Evolutionary conservation across 1,140 invertebrate genomes (phyloP).

Genomic region (Fopius arisanus): DNA sequence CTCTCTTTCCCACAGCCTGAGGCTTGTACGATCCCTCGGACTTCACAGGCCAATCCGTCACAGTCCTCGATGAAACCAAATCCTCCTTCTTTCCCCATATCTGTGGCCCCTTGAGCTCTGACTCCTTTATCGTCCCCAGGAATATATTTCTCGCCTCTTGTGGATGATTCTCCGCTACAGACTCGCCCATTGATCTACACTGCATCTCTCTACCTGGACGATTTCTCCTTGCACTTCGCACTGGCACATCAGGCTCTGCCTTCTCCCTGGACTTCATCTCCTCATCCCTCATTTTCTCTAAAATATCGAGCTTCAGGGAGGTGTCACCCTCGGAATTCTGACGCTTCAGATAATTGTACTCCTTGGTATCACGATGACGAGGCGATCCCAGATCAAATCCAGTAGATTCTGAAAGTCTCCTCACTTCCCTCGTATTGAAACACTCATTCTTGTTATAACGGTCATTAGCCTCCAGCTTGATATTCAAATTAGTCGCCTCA

Average conservation of each 20-base stretch:
- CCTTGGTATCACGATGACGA: slow-evolving; percentile 40
- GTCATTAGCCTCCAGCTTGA: slow-evolving; percentile 44
- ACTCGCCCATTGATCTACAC: slow-evolving; percentile 62
- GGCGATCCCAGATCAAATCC: slow-evolving; percentile 42
- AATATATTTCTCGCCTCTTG: slow-evolving; percentile 55
- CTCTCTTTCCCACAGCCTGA: slow-evolving; percentile 61
- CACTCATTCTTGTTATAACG: slow-evolving; percentile 41
- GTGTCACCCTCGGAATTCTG: slow-evolving; percentile 62
- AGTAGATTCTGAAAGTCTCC: slow-evolving; percentile 53
- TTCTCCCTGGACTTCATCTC: slow-evolving; percentile 46
- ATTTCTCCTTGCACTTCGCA: slow-evolving; percentile 59
- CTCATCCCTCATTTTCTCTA: slow-evolving; percentile 39
- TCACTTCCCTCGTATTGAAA: slow-evolving; percentile 43
- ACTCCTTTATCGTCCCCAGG: slow-evolving; percentile 60
- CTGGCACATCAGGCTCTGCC: slow-evolving; percentile 60
- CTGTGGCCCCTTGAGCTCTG: slow-evolving; percentile 49
- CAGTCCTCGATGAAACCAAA: slow-evolving; percentile 43
- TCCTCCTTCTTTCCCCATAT: slow-evolving; percentile 52
- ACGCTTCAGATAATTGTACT: slow-evolving; percentile 50
- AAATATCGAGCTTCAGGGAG: slow-evolving; percentile 30
- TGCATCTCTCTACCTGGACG: slow-evolving; percentile 55
- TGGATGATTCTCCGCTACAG: slow-evolving; percentile 41
- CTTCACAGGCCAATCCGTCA: slow-evolving; percentile 60
- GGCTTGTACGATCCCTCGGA: slow-evolving; percentile 46
- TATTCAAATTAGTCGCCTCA: slow-evolving; percentile 52